phyloP scores from a whole-genome alignment of 2,797 vertebrate species.

The Dallia pectoralis region DNA sequence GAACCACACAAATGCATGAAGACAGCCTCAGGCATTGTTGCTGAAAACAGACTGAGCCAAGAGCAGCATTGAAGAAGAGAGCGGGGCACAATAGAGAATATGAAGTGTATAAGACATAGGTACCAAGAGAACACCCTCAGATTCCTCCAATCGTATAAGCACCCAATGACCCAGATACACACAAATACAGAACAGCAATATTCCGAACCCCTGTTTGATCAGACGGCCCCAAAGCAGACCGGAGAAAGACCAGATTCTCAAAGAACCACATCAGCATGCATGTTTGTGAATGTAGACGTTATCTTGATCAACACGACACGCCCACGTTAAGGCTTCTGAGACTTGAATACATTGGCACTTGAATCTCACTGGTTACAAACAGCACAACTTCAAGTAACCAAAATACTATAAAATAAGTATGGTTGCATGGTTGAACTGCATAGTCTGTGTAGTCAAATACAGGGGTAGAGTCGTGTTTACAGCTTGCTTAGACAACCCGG shows the following conservation, averaged over 20 bases:
- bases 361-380: neutral
- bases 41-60: slow-evolving; percentile 10
- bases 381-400: neutral
- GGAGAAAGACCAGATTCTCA: slow-evolving; percentile 20
- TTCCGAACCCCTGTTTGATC: slow-evolving; percentile 21
- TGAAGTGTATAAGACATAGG: neutral
- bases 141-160: slow-evolving; percentile 58
- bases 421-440: neutral
- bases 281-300: slow-evolving; percentile 36
- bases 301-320: slow-evolving; percentile 43
- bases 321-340: neutral
- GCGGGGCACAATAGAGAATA: neutral
- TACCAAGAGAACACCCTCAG: slow-evolving; percentile 13
- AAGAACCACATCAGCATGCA: slow-evolving; percentile 33
- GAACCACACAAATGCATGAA: slow-evolving; percentile 53
- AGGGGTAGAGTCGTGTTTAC: slow-evolving; percentile 55
- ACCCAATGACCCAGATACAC: slow-evolving; percentile 64
- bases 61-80: slow-evolving; percentile 9
- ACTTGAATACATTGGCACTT: neutral
- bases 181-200: slow-evolving; percentile 21
- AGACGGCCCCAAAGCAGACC: slow-evolving; percentile 9
- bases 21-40: slow-evolving; percentile 51
- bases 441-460: slow-evolving; percentile 5
- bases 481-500: slow-evolving; percentile 35
- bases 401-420: neutral